phyloP scores from a whole-genome alignment of 2,888 invertebrate genomes.

The Apamea crenata region DNA sequence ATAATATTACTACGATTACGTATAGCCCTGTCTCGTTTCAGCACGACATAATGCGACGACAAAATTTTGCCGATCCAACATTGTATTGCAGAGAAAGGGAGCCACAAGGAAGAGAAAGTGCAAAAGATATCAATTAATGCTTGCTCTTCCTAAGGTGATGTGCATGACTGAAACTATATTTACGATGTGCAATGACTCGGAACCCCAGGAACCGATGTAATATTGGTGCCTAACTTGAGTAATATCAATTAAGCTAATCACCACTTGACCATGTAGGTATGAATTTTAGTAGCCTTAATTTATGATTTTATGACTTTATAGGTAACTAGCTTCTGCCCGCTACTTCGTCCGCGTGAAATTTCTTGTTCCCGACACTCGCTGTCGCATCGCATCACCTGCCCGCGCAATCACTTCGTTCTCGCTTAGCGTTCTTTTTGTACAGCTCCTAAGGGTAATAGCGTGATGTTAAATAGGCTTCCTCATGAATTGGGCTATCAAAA shows the following conservation, averaged over 20 bases:
- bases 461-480: too few relatives aligned
- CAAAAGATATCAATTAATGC: slow-evolving; percentile 51
- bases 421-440: too few relatives aligned
- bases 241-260: slow-evolving; percentile 30
- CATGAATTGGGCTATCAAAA: too few relatives aligned
- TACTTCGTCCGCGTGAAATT: too few relatives aligned
- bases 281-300: not conserved
- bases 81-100: slow-evolving; percentile 46
- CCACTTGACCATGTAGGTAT: not conserved
- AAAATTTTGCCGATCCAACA: not conserved
- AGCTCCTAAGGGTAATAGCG: too few relatives aligned
- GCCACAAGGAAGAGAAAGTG: slow-evolving; percentile 47
- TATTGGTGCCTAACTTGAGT: slow-evolving; percentile 44
- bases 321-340: not conserved
- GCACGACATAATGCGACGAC: not conserved
- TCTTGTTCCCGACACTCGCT: too few relatives aligned
- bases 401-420: too few relatives aligned
- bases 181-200: slow-evolving; percentile 44
- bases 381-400: too few relatives aligned
- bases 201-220: slow-evolving; percentile 55
- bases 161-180: slow-evolving; percentile 42
- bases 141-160: slow-evolving; percentile 54
- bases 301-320: not conserved
- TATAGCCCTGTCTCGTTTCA: not conserved
- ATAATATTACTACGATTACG: too few relatives aligned